Conservation (phyloP, 2,888 invertebrate species). For the Bibio marci region DNA sequence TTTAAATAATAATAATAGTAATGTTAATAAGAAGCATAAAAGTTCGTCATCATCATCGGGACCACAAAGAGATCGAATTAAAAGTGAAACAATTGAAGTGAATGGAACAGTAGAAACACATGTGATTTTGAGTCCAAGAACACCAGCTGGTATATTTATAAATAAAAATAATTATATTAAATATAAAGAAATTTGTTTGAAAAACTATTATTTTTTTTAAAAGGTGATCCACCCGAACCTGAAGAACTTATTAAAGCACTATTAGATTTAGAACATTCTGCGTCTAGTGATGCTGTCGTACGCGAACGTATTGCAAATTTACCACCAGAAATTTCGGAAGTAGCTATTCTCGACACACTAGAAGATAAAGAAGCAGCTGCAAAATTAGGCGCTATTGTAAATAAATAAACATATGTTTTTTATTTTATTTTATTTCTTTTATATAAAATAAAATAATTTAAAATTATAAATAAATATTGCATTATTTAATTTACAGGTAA, state of each 20-base stretch:
- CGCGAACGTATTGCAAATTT: constrained; percentile 84
- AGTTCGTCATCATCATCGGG: constrained; percentile 14
- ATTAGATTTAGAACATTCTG: constrained; percentile 80
- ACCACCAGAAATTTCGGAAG: constrained; percentile 88
- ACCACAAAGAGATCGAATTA: constrained; percentile 23
- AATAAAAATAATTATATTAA: neutral
- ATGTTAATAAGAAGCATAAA: constrained; percentile 29
- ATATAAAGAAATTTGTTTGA: neutral
- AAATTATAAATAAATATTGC: neutral
- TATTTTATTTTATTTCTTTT: neutral
- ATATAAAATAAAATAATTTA: neutral
- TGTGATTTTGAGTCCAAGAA: constrained; percentile 59
- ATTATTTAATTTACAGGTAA: constrained; percentile 24
- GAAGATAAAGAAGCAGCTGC: constrained; percentile 69
- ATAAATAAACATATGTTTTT: neutral
- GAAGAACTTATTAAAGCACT: constrained; percentile 77
- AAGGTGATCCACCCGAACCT: constrained; percentile 76
- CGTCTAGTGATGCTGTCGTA: constrained; percentile 86
- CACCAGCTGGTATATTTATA: constrained; percentile 35
- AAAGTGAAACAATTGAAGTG: constrained; percentile 36
- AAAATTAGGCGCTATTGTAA: constrained; percentile 36
- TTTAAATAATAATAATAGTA: constrained; percentile 4
- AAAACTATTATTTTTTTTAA: neutral
- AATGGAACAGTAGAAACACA: constrained; percentile 63
- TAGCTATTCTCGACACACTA: constrained; percentile 67